Percentiles rank a stretch among this genome's conserved stretches.
Evolutionary conservation across 2,113 vertebrate genomes (phyloP).

Genomic region (Dicrurus megarhynchus): DNA sequence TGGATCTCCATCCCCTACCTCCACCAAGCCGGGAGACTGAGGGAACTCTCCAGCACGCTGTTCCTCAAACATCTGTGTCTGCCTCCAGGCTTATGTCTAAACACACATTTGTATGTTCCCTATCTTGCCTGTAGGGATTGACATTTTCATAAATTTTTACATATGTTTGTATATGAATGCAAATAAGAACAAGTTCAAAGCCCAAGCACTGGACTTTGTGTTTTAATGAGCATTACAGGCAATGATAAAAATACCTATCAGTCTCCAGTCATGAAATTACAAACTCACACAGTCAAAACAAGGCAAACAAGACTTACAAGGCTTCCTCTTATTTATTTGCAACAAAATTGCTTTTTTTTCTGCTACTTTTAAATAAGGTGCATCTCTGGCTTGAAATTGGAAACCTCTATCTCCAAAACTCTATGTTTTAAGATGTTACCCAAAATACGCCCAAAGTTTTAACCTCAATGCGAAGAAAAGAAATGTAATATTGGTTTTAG

Average conservation of each 20-base stretch:
- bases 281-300: background rate
- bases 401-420: background rate
- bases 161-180: constrained; percentile 26
- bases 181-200: constrained; percentile 62
- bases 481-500: background rate
- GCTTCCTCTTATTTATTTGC: background rate
- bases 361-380: background rate
- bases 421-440: background rate
- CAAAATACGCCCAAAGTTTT: background rate
- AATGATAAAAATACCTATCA: background rate
- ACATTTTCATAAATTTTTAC: constrained; percentile 22
- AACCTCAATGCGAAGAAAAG: background rate
- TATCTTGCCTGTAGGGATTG: background rate
- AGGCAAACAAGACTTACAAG: background rate
- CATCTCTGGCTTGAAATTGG: background rate
- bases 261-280: background rate
- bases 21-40: background rate
- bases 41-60: background rate
- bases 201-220: background rate
- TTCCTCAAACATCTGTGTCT: background rate
- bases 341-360: background rate
- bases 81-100: background rate
- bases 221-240: constrained; percentile 9
- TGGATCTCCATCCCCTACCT: background rate
- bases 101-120: background rate